Conservation (phyloP, 2,113 vertebrate genomes). For the Recurvirostra avosetta region DNA sequence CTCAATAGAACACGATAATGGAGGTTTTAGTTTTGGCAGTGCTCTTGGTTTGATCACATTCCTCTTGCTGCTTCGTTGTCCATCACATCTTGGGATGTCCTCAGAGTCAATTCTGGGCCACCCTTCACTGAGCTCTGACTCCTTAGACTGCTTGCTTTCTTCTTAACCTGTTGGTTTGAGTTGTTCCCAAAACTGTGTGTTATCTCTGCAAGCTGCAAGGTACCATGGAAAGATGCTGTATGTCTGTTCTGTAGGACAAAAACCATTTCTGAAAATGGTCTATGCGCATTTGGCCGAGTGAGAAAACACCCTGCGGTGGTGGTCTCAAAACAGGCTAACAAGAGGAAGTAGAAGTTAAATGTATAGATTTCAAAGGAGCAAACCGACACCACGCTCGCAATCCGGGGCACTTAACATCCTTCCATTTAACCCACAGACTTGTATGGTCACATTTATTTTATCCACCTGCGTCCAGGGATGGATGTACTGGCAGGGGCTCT, state of each 20-base stretch:
- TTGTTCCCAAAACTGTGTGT: neutral
- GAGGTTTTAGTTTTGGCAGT: neutral
- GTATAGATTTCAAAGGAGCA: constrained; percentile 2
- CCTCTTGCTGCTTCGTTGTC: neutral
- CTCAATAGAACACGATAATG: neutral
- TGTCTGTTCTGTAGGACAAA: neutral
- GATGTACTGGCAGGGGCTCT: neutral
- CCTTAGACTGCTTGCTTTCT: neutral
- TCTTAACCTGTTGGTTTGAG: neutral
- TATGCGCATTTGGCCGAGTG: neutral
- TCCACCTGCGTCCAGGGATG: accelerated
- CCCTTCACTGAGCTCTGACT: neutral
- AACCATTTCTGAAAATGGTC: neutral
- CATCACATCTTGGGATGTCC: neutral
- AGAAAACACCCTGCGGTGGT: neutral
- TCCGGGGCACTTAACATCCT: neutral
- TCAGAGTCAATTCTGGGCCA: neutral
- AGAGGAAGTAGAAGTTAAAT: neutral
- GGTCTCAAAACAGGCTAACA: neutral
- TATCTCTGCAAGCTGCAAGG: neutral
- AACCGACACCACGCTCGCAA: neutral
- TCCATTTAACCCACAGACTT: neutral
- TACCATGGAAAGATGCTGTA: neutral
- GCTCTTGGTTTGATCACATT: neutral
- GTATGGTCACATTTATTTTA: neutral